Percentiles rank a stretch among this genome's conserved stretches.
Conservation (phyloP, 2,113 vertebrate species). For the Caracal caracal region DNA sequence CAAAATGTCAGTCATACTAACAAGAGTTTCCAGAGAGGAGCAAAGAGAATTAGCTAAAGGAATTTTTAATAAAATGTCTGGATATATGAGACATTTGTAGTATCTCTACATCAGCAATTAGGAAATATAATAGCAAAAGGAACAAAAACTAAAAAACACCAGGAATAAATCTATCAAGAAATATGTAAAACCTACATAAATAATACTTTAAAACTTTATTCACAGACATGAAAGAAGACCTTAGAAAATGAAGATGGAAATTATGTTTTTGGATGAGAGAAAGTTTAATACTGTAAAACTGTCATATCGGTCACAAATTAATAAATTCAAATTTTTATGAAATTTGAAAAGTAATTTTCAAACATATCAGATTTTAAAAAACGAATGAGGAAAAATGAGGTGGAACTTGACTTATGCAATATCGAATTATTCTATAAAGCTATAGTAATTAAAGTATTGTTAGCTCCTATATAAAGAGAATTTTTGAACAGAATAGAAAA, state of each 20-base stretch:
- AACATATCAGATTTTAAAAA: neutral
- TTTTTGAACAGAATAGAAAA: neutral
- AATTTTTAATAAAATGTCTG: neutral
- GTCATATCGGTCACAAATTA: neutral
- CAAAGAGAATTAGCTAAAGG: neutral
- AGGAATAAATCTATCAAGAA: neutral
- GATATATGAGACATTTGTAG: neutral
- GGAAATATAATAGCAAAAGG: neutral
- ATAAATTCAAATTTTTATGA: conserved; percentile 8
- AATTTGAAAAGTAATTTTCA: neutral
- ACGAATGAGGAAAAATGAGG: neutral
- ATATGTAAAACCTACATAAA: neutral
- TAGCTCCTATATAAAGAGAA: neutral
- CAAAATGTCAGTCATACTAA: neutral
- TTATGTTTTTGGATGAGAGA: neutral
- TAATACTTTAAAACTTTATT: neutral
- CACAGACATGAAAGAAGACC: neutral
- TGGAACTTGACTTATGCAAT: neutral
- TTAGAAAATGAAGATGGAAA: neutral
- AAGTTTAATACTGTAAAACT: neutral
- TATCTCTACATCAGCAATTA: neutral
- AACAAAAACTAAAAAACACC: conserved; percentile 2
- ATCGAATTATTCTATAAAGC: neutral
- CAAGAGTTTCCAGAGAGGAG: neutral
- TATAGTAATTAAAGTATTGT: neutral